phyloP scores from a whole-genome alignment of 1,140 invertebrate species.

The Cataglyphis hispanica region DNA sequence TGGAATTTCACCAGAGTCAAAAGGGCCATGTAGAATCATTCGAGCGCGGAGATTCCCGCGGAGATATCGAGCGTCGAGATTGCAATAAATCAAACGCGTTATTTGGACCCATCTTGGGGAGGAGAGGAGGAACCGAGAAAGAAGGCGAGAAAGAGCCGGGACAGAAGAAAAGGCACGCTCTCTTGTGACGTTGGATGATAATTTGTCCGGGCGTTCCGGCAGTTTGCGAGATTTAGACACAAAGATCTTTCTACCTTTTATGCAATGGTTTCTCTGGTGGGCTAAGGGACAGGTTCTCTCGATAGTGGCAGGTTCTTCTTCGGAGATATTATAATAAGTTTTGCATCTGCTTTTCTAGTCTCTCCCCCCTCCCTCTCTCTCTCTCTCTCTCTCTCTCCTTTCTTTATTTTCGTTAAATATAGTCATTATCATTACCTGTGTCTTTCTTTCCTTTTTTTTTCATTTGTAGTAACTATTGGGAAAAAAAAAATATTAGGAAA shows the following conservation, averaged over 20 bases:
- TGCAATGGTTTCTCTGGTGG: background rate
- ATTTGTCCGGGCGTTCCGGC: constrained; percentile 76
- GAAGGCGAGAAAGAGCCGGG: constrained; percentile 44
- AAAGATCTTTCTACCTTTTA: constrained; percentile 41
- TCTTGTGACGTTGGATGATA: constrained; percentile 78
- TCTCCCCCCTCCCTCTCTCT: background rate
- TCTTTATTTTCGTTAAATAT: too few relatives aligned
- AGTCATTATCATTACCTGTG: too few relatives aligned
- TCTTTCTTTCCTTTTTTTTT: too few relatives aligned
- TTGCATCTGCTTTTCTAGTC: constrained; percentile 24
- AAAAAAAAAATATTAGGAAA: too few relatives aligned
- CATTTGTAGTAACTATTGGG: too few relatives aligned
- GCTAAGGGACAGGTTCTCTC: constrained; percentile 26
- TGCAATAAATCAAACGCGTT: constrained; percentile 75
- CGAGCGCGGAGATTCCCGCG: constrained; percentile 62
- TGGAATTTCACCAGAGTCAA: constrained; percentile 62
- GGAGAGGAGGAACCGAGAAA: background rate
- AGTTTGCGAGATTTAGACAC: constrained; percentile 69
- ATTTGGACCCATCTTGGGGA: constrained; percentile 53
- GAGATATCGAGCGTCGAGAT: constrained; percentile 72
- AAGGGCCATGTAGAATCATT: background rate
- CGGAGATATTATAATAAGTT: constrained; percentile 27
- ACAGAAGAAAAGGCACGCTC: constrained; percentile 74
- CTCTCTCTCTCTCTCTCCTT: background rate
- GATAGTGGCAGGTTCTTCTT: constrained; percentile 54